Percentiles rank a stretch among this genome's conserved stretches.
Evolutionary conservation across 2,888 invertebrate genomes (phyloP).

Genomic region (Mermis nigrescens): DNA sequence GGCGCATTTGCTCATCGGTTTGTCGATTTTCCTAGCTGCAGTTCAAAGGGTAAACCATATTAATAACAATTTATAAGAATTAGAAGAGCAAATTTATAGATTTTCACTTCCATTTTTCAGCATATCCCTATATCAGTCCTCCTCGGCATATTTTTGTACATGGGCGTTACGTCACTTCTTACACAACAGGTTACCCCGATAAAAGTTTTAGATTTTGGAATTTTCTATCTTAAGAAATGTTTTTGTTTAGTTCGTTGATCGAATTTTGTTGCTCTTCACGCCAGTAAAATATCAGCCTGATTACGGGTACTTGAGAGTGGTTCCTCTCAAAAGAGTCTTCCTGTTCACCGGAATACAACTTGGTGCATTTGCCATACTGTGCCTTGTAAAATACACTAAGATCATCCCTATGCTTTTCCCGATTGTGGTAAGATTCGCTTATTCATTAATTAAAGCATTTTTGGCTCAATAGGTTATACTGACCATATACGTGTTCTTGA

Average conservation of each 20-base stretch:
- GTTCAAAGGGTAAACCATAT: slow-evolving; percentile 42
- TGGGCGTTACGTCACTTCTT: slow-evolving; percentile 36
- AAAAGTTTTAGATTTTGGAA: neutral
- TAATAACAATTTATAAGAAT: too few species aligned
- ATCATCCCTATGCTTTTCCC: slow-evolving; percentile 8
- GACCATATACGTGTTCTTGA: too few species aligned
- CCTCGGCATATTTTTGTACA: slow-evolving; percentile 38
- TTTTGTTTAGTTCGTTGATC: slow-evolving; percentile 64
- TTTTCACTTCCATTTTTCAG: slow-evolving; percentile 18
- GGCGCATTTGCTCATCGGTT: slow-evolving; percentile 48
- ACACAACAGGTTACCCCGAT: slow-evolving; percentile 20
- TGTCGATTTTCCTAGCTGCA: slow-evolving; percentile 39
- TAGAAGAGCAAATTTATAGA: neutral
- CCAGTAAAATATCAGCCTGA: slow-evolving; percentile 21
- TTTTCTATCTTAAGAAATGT: neutral
- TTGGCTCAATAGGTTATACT: neutral
- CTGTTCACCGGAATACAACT: slow-evolving; percentile 33
- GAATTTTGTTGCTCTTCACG: slow-evolving; percentile 42
- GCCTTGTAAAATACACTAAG: slow-evolving; percentile 60
- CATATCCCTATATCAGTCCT: slow-evolving; percentile 37
- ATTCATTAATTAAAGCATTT: neutral
- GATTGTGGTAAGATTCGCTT: slow-evolving; percentile 8
- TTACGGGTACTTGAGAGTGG: slow-evolving; percentile 12
- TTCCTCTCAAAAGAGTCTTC: slow-evolving; percentile 23
- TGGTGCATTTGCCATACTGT: slow-evolving; percentile 29